Conservation (phyloP, 2,797 vertebrate genomes). For the Tauraco hartlaubi region DNA sequence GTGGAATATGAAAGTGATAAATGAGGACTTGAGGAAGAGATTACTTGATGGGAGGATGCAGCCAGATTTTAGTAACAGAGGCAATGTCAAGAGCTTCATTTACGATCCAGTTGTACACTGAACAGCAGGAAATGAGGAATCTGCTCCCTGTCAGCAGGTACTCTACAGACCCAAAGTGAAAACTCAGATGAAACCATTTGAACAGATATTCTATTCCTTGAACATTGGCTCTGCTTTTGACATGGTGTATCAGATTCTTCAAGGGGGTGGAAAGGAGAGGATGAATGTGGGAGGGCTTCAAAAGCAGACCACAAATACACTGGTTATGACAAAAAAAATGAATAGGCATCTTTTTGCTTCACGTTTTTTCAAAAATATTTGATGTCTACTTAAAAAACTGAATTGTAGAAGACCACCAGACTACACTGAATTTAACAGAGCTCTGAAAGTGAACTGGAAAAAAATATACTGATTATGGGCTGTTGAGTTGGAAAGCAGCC, state of each 20-base stretch:
- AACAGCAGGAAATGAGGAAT: slow-evolving; percentile 54
- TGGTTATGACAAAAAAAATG: background rate
- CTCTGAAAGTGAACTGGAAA: background rate
- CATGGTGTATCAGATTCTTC: slow-evolving; percentile 28
- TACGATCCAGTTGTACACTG: background rate
- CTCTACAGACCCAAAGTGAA: background rate
- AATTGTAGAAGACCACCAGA: background rate
- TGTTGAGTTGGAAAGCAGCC: background rate
- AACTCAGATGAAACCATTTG: slow-evolving; percentile 24
- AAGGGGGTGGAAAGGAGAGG: background rate
- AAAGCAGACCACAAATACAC: background rate
- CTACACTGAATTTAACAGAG: background rate
- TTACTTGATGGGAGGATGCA: background rate
- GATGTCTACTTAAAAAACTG: background rate
- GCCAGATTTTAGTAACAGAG: background rate
- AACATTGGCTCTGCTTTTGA: background rate
- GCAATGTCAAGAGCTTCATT: background rate
- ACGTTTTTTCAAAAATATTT: background rate
- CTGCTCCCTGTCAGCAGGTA: slow-evolving; percentile 33
- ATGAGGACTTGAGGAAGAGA: background rate
- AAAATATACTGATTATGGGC: background rate
- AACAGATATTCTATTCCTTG: slow-evolving; percentile 21
- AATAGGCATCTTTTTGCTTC: background rate
- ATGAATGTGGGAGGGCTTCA: background rate
- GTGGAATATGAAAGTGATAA: slow-evolving; percentile 2